A percentile compares a stretch with the other conserved stretches of the same genome.
Evolutionary conservation across 92 coral and sea anemone species (phyloP).

Genomic region (Meandrina meandrites): DNA sequence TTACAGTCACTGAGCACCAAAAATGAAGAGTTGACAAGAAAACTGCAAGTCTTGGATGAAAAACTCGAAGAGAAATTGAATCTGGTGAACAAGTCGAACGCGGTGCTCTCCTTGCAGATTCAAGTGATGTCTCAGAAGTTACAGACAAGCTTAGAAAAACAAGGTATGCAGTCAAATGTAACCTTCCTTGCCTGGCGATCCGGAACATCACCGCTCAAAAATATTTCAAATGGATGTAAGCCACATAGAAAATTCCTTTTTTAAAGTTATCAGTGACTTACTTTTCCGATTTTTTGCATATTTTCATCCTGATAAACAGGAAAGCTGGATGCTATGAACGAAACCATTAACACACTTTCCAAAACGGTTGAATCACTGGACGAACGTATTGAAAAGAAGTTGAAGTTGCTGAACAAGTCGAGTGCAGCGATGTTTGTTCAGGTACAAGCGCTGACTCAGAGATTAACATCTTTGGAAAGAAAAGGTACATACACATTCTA

Average conservation of each 20-base stretch:
- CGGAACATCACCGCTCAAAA: too few relatives aligned
- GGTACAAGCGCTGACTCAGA: not conserved
- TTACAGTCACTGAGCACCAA: too few relatives aligned
- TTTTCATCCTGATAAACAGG: too few relatives aligned
- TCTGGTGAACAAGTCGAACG: not conserved
- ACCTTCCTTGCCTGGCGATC: too few relatives aligned
- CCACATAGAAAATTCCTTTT: too few relatives aligned
- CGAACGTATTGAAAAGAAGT: not conserved
- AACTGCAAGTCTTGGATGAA: too few relatives aligned
- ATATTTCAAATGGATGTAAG: too few relatives aligned
- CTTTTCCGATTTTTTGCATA: too few relatives aligned
- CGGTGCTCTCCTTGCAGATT: not conserved
- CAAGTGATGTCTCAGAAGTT: not conserved
- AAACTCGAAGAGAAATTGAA: too few relatives aligned
- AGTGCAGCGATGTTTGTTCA: not conserved
- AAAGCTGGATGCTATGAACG: not conserved
- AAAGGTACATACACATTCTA: not conserved
- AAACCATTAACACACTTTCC: not conserved
- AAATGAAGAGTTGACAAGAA: not conserved
- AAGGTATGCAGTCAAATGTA: not conserved
- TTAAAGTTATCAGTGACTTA: too few relatives aligned
- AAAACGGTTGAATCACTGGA: not conserved
- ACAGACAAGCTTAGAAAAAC: not conserved
- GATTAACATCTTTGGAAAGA: not conserved
- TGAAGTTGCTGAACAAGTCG: constrained; percentile 6